Evolutionary conservation across 2,113 vertebrate species (phyloP).

Genomic region (Poicephalus gulielmi): DNA sequence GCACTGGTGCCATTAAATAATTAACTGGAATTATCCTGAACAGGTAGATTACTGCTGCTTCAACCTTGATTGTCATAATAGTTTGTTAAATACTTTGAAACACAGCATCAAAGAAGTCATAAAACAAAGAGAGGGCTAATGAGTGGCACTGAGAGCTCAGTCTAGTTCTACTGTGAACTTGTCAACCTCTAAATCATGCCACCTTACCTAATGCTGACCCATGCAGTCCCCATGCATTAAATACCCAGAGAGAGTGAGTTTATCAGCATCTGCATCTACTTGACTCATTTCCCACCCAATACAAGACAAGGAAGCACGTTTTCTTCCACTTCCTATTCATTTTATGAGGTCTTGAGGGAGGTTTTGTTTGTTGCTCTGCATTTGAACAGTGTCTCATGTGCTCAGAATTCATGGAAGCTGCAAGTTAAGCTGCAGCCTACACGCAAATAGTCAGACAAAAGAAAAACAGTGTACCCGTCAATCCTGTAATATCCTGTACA

Average conservation of each 20-base stretch:
- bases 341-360: background rate
- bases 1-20: background rate
- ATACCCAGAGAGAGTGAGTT: background rate
- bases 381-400: background rate
- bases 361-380: background rate
- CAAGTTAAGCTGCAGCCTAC: background rate
- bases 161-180: background rate
- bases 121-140: background rate
- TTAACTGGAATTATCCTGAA: background rate
- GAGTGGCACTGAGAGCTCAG: background rate
- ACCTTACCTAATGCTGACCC: background rate
- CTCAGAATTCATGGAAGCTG: background rate
- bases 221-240: background rate
- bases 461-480: background rate
- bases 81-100: background rate
- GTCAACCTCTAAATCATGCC: background rate
- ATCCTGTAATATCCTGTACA: background rate
- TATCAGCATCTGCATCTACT: background rate
- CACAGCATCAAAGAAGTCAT: background rate
- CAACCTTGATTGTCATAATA: background rate
- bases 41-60: background rate
- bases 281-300: background rate
- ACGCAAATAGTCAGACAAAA: background rate
- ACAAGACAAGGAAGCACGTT: background rate
- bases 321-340: background rate